These are phyloP conservation scores for Aphelocoma coerulescens DNA, from an alignment of 2,113 vertebrate species.

Conservation along the genomic window DNA sequence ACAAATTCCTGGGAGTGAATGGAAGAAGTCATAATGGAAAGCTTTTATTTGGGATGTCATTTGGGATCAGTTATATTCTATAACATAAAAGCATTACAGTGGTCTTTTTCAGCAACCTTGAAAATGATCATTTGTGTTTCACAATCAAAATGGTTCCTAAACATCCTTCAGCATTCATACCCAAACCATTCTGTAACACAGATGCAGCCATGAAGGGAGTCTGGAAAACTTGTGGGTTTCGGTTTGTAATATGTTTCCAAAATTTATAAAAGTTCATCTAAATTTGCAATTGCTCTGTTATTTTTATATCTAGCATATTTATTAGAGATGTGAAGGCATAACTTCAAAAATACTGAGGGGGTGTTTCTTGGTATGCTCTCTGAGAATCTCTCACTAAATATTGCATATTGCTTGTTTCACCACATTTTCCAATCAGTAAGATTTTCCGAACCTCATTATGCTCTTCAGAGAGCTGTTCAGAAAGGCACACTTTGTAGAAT, in stretches of 20 bases:
- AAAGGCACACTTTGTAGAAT: neutral
- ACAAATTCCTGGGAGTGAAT: neutral
- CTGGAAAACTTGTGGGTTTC: neutral
- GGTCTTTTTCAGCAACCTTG: neutral
- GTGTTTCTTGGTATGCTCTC: neutral
- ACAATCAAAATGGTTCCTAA: neutral
- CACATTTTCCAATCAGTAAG: neutral
- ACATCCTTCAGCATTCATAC: neutral
- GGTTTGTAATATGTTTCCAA: neutral
- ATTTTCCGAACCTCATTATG: neutral
- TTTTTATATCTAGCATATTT: neutral
- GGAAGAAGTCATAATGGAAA: neutral
- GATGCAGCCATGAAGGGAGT: neutral
- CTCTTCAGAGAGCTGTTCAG: neutral
- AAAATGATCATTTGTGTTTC: constrained; percentile 16
- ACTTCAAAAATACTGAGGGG: neutral
- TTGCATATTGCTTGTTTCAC: neutral
- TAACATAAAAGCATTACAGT: neutral
- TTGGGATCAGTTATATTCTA: neutral
- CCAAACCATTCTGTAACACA: neutral
- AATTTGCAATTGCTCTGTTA: neutral
- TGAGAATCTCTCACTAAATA: neutral
- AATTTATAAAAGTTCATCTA: neutral
- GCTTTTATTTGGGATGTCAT: constrained; percentile 6
- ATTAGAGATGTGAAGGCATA: neutral